Percentiles rank a stretch among this genome's conserved stretches.
phyloP scores from a whole-genome alignment of 2,888 invertebrate species.

The Noctua fimbriata region DNA sequence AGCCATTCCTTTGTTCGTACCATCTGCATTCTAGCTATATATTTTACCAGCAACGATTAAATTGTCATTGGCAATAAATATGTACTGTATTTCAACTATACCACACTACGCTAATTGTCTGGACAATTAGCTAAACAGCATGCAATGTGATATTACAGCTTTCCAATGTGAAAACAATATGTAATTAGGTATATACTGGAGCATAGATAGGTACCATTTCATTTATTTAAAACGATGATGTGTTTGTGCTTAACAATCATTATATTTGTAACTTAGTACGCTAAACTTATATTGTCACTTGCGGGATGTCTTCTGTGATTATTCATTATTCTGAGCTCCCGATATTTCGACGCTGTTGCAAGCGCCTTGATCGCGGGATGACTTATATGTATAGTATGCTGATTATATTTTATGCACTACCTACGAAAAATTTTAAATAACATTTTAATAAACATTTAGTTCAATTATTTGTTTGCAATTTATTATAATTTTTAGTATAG shows the following conservation, averaged over 20 bases:
- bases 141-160: constrained; percentile 33
- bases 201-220: background rate
- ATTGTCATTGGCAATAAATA: constrained; percentile 36
- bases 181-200: background rate
- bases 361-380: too few species aligned
- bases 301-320: too few species aligned
- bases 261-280: background rate
- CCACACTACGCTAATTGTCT: constrained; percentile 39
- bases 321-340: too few species aligned
- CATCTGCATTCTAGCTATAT: constrained; percentile 9
- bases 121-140: constrained; percentile 42
- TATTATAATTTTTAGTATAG: background rate
- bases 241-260: background rate
- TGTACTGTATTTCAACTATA: constrained; percentile 39
- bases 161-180: constrained; percentile 20
- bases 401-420: background rate
- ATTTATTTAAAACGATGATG: background rate
- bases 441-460: background rate
- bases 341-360: too few species aligned
- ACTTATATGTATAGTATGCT: too few species aligned
- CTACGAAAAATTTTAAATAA: background rate
- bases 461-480: background rate
- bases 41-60: constrained; percentile 26
- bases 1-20: background rate
- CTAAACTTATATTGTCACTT: too few species aligned